Conservation (phyloP, 2,888 invertebrate genomes). For the Trichogramma dendrolimi region DNA sequence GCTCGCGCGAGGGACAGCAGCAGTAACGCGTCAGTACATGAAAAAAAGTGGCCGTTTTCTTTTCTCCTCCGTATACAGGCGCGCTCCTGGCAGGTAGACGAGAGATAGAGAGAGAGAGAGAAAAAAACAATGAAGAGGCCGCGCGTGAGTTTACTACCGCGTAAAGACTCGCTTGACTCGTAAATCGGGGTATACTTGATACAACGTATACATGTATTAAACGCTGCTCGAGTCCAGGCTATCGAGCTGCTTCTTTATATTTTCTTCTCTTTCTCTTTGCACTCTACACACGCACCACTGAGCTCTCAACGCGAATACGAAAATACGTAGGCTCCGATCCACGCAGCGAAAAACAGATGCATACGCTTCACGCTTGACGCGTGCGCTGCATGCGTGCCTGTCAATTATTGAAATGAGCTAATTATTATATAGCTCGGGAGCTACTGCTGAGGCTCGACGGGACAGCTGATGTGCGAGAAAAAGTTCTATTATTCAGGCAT, state of each 20-base stretch:
- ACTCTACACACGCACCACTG: too few relatives aligned
- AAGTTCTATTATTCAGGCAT: too few relatives aligned
- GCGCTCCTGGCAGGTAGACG: conserved; percentile 21
- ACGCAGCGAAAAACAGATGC: too few relatives aligned
- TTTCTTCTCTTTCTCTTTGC: not conserved
- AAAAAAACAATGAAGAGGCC: conserved; percentile 38
- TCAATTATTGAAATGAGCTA: conserved; percentile 53
- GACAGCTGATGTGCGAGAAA: too few relatives aligned
- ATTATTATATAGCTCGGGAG: conserved; percentile 42
- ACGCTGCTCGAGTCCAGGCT: not conserved
- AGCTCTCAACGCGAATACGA: too few relatives aligned
- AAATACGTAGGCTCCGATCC: too few relatives aligned
- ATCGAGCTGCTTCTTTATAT: not conserved
- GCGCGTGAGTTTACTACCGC: conserved; percentile 42
- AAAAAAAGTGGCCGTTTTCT: not conserved
- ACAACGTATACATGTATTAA: not conserved
- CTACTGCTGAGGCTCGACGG: too few relatives aligned
- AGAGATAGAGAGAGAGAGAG: conserved; percentile 1
- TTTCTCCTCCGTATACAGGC: conserved; percentile 8
- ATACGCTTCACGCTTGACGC: not conserved
- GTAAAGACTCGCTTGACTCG: conserved; percentile 40
- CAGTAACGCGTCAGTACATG: too few relatives aligned
- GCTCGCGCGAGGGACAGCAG: too few relatives aligned
- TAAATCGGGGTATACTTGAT: conserved; percentile 11
- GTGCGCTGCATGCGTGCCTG: conserved; percentile 36